phyloP scores from a whole-genome alignment of 2,797 vertebrate species.

The Dermochelys coriacea region DNA sequence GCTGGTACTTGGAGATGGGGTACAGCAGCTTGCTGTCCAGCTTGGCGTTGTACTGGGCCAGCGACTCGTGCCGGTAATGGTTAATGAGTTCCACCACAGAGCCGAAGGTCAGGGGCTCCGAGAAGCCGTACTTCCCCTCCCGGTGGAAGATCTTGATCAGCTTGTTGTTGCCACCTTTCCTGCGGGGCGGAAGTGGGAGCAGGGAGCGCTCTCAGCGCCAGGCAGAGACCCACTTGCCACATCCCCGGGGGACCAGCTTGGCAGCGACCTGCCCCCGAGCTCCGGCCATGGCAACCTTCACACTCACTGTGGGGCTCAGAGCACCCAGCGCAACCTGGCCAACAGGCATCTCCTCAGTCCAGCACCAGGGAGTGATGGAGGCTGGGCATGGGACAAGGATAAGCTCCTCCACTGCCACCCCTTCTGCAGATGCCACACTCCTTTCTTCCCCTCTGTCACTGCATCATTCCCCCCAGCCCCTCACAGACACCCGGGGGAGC shows the following conservation, averaged over 20 bases:
- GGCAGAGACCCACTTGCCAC: rapidly evolving
- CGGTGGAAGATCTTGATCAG: slow-evolving; percentile 93
- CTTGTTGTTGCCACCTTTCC: slow-evolving; percentile 94
- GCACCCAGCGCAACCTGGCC: neutral
- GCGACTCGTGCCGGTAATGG: slow-evolving; percentile 90
- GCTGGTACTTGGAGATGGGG: slow-evolving; percentile 91
- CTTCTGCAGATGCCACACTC: too few relatives aligned
- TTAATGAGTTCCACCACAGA: slow-evolving; percentile 92
- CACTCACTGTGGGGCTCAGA: neutral
- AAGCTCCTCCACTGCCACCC: neutral
- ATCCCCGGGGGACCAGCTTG: neutral
- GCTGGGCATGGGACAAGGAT: neutral
- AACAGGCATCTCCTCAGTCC: rapidly evolving
- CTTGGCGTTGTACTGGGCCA: slow-evolving; percentile 93
- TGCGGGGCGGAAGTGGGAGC: slow-evolving; percentile 34
- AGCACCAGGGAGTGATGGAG: neutral
- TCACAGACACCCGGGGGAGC: too few relatives aligned
- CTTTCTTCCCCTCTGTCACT: too few relatives aligned
- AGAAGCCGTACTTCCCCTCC: slow-evolving; percentile 90
- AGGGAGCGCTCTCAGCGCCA: rapidly evolving
- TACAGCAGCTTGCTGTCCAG: slow-evolving; percentile 92
- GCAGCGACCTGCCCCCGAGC: neutral
- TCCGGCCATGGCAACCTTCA: neutral
- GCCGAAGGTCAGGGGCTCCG: slow-evolving; percentile 89
- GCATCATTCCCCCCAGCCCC: neutral